phyloP scores from a whole-genome alignment of 64 coral and sea anemone species.

The Actinia equina region DNA sequence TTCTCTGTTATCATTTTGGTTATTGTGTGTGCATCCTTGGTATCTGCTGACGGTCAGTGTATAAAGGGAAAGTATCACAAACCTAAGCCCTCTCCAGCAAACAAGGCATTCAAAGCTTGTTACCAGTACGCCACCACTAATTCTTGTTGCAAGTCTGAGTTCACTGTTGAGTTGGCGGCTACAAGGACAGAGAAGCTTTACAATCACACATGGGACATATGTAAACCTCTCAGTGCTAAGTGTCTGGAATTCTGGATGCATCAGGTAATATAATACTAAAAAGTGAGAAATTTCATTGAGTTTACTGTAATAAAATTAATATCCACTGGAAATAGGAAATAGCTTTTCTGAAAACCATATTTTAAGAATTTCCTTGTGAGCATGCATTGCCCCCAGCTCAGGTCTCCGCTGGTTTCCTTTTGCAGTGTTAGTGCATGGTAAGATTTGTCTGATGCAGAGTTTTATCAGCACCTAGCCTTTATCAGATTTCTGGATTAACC shows the following conservation, averaged over 20 bases:
- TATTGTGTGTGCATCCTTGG: neutral
- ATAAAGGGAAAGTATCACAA: conserved; percentile 38
- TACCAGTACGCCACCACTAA: conserved; percentile 8
- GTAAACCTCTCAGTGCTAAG: conserved; percentile 22
- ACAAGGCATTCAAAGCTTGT: conserved; percentile 15
- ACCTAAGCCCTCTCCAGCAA: conserved; percentile 21
- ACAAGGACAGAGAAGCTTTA: conserved; percentile 36
- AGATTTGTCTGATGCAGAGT: no score
- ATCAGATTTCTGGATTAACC: no score
- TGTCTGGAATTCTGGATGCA: conserved; percentile 46
- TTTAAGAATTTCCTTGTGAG: no score
- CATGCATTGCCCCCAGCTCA: no score
- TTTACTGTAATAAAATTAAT: neutral
- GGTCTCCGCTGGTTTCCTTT: no score
- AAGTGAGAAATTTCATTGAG: no score
- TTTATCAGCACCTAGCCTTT: no score
- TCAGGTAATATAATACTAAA: conserved; percentile 12
- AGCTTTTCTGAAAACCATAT: no score
- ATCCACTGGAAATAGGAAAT: no score
- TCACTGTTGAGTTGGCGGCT: conserved; percentile 32
- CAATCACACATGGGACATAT: conserved; percentile 57
- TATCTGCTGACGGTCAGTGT: conserved; percentile 25
- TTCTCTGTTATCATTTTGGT: neutral
- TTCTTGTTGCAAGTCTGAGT: conserved; percentile 30
- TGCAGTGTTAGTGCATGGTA: no score